Evolutionary conservation across 92 coral and sea anemone species (phyloP).

Genomic region (Siderastrea siderea): DNA sequence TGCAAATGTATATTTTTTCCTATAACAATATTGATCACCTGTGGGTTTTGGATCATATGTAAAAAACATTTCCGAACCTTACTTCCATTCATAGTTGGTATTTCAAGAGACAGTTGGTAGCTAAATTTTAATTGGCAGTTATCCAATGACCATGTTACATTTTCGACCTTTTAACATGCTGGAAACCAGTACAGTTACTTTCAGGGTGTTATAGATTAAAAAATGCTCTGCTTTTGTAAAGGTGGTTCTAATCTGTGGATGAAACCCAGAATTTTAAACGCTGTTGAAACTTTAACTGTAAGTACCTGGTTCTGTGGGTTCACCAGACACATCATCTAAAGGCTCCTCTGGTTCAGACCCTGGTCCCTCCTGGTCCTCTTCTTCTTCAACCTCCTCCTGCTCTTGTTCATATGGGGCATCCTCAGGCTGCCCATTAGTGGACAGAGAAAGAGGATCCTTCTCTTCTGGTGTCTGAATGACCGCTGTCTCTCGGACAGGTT

Average conservation of each 20-base stretch:
- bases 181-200: no score
- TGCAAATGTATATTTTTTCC: no score
- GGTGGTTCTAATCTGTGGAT: neutral
- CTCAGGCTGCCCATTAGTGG: conserved; percentile 33
- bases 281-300: neutral
- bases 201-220: no score
- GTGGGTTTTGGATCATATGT: no score
- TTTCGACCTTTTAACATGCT: no score
- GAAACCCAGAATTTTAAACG: neutral
- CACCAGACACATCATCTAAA: conserved; percentile 62
- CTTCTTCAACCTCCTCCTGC: conserved; percentile 54
- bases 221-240: no score
- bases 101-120: no score
- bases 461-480: conserved; percentile 38
- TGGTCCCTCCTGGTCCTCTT: conserved; percentile 35
- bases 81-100: no score
- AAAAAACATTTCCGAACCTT: no score
- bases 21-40: no score
- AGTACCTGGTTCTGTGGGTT: conserved; percentile 63
- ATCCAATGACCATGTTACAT: no score
- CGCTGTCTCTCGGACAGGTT: conserved; percentile 34
- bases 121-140: no score
- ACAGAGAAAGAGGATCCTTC: conserved; percentile 26
- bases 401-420: conserved; percentile 13
- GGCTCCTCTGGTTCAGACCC: conserved; percentile 43